Percentiles rank a stretch among this genome's conserved stretches.
These are phyloP conservation scores for Cephonodes hylas DNA, from an alignment of 2,888 invertebrate genomes.

Conservation along the genomic window DNA sequence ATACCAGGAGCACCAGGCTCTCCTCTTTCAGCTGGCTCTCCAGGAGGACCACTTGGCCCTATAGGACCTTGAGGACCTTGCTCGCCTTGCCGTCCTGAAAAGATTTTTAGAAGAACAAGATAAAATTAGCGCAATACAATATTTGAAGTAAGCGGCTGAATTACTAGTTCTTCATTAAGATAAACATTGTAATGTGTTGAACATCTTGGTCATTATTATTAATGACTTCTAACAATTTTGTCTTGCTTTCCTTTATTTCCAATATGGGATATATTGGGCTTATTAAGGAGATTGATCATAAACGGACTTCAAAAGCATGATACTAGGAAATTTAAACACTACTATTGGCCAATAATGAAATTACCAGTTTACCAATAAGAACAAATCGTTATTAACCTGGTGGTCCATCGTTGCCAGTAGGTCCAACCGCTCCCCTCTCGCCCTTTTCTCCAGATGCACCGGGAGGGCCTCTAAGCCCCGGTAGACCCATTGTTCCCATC, in stretches of 20 bases:
- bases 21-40: conserved; percentile 90
- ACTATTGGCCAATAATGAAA: neutral
- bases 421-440: conserved; percentile 85
- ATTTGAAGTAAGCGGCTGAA: too few relatives aligned
- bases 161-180: too few relatives aligned
- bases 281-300: too few relatives aligned
- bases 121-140: too few relatives aligned
- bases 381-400: conserved; percentile 68
- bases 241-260: too few relatives aligned
- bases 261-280: too few relatives aligned
- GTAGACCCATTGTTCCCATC: conserved; percentile 86
- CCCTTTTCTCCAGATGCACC: conserved; percentile 88
- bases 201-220: too few relatives aligned
- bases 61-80: conserved; percentile 88
- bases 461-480: conserved; percentile 84
- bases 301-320: too few relatives aligned
- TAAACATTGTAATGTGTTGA: too few relatives aligned
- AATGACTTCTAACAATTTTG: too few relatives aligned
- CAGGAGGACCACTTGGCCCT: conserved; percentile 88
- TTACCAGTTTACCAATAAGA: neutral
- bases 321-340: too few relatives aligned
- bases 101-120: neutral
- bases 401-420: conserved; percentile 88
- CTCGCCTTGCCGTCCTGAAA: conserved; percentile 84
- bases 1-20: conserved; percentile 87